Conservation (phyloP, 2,888 invertebrate species). For the Dione juno region DNA sequence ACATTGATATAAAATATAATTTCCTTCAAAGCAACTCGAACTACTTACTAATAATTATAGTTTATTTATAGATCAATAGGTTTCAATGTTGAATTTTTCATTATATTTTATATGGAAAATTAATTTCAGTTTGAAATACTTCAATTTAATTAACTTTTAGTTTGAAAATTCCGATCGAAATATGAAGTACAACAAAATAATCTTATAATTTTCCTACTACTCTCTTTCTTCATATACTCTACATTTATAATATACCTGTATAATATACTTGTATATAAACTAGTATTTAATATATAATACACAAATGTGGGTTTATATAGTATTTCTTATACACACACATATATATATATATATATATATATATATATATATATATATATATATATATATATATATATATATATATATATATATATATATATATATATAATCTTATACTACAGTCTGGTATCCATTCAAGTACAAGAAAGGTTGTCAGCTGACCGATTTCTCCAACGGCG, state of each 20-base stretch:
- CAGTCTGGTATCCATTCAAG: constrained; percentile 27
- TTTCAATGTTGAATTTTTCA: constrained; percentile 17
- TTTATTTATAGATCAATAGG: constrained; percentile 31
- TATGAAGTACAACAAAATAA: background rate
- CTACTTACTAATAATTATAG: constrained; percentile 20
- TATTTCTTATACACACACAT: too few relatives aligned
- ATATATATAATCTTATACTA: background rate
- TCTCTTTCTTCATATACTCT: too few relatives aligned
- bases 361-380: too few relatives aligned
- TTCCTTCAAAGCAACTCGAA: constrained; percentile 10
- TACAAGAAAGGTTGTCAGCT: constrained; percentile 44
- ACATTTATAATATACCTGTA: too few relatives aligned
- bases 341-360: too few relatives aligned
- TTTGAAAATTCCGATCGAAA: background rate
- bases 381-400: background rate
- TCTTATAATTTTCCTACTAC: too few relatives aligned
- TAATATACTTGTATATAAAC: too few relatives aligned
- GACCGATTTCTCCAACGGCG: constrained; percentile 46
- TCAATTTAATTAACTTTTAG: background rate
- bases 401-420: background rate
- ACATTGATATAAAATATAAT: constrained; percentile 14
- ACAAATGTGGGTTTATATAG: too few relatives aligned
- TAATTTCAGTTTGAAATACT: background rate
- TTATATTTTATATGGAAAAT: background rate
- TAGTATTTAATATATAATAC: too few relatives aligned